Base-by-base conservation (phyloP, 1,140 invertebrate species). In the Drosophila bocki region DNA sequence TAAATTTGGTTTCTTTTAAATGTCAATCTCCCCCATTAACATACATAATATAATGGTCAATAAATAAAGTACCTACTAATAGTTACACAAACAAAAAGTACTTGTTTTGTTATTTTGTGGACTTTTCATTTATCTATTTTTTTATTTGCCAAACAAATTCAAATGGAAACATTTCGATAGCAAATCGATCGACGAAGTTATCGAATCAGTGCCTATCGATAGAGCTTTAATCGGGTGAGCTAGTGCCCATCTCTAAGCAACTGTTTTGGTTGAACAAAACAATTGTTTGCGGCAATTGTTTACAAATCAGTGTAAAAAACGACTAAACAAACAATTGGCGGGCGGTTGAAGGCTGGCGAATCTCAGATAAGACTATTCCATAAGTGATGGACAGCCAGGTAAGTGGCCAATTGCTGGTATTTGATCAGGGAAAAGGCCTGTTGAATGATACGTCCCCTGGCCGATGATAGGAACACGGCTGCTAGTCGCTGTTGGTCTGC, bases 301-400 rank as follows among this genome's bases (percentile, higher is more conserved):
- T 45, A 72, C 65, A 58, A 71, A 50, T 0, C 67, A 50, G 35
- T 42, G 37, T 1, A 35, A 50, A 48, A 42, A 64, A 19, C 68
- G 65, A 17, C 37, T 51, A 72, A 72, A 4, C 63, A 86, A 87
- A 83, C 80, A 88, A 63, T 60, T 80, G 45, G 41, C 8, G 15
- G 15, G 70, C 60, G 63, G 19, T 64, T 47, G 17, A 71, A 68
- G 69, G 67, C 80, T 83, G 84, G 70, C 47, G 61, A 84, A 90
- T 68, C 67, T 44, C 47, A 51, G 59, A 58, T 64, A 48, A 56
- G 61, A 54, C 45, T 35, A 51, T 68, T 71, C 60, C 57, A 67
- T 37, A 75, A 90, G 84, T 90, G 59, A 88, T 88, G 84, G 84
- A 88, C 51, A 88, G 84, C 56, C 84, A 88, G 67, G 84, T 88